Percentiles rank a stretch among this genome's conserved stretches.
Conservation (phyloP, 2,113 vertebrate species). For the Charina bottae region DNA sequence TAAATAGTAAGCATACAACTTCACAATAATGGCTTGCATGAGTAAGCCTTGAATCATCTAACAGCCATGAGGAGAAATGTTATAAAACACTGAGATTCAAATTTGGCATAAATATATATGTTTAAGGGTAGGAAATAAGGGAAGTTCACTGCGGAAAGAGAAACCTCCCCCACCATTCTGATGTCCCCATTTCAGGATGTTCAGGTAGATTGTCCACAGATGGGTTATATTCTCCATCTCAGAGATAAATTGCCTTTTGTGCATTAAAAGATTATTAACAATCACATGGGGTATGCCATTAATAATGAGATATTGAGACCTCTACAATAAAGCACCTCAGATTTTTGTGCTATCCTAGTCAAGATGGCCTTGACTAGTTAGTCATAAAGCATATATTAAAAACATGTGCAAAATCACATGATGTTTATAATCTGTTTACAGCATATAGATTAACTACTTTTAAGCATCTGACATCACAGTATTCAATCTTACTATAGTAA, state of each 20-base stretch:
- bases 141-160: neutral
- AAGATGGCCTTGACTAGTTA: neutral
- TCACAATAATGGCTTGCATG: neutral
- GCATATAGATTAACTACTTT: neutral
- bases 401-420: neutral
- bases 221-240: neutral
- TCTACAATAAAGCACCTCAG: neutral
- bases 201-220: neutral
- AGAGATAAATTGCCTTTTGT: neutral
- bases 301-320: neutral
- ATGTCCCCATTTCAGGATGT: neutral
- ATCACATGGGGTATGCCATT: neutral
- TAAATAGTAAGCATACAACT: neutral
- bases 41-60: neutral
- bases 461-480: neutral
- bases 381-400: neutral
- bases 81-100: neutral
- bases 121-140: no score
- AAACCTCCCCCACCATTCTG: neutral
- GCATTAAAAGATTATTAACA: neutral
- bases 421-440: neutral
- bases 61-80: neutral
- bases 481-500: neutral
- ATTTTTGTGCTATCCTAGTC: neutral
- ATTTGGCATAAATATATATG: neutral